Percentiles rank a stretch among this genome's conserved stretches.
phyloP scores from a whole-genome alignment of 2,888 invertebrate genomes.

The Drosophila anomalata region DNA sequence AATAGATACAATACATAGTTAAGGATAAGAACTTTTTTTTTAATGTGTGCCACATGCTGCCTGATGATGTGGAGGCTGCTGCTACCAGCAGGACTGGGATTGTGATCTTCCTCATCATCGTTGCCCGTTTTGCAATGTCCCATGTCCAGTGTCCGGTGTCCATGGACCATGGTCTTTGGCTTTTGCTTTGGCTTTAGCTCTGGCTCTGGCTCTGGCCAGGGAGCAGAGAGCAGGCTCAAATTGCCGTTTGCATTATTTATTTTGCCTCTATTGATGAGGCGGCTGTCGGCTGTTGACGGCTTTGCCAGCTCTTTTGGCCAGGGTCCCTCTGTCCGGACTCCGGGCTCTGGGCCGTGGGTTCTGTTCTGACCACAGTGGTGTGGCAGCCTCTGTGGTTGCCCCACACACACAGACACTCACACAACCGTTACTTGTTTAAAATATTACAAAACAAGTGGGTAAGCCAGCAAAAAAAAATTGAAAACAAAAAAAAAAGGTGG shows the following conservation, averaged over 20 bases:
- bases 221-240: slow-evolving; percentile 59
- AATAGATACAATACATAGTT: too few relatives aligned
- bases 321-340: neutral
- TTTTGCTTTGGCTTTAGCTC: neutral
- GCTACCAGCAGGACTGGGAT: slow-evolving; percentile 39
- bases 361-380: slow-evolving; percentile 14
- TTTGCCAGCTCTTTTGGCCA: slow-evolving; percentile 15
- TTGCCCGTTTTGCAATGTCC: slow-evolving; percentile 13
- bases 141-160: slow-evolving; percentile 11
- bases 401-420: slow-evolving; percentile 16
- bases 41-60: slow-evolving; percentile 9
- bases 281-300: slow-evolving; percentile 44
- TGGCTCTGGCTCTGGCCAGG: slow-evolving; percentile 14
- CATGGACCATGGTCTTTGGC: slow-evolving; percentile 3
- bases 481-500: slow-evolving; percentile 44
- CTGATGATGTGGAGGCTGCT: slow-evolving; percentile 13
- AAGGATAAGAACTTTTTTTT: too few relatives aligned
- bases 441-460: slow-evolving; percentile 59
- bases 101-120: slow-evolving; percentile 42
- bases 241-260: slow-evolving; percentile 81
- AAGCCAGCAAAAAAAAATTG: slow-evolving; percentile 24
- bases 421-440: slow-evolving; percentile 75
- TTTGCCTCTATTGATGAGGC: slow-evolving; percentile 75
- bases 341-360: neutral
- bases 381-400: slow-evolving; percentile 26